phyloP scores from a whole-genome alignment of 2,797 vertebrate genomes.

The Pantherophis vulpinus region DNA sequence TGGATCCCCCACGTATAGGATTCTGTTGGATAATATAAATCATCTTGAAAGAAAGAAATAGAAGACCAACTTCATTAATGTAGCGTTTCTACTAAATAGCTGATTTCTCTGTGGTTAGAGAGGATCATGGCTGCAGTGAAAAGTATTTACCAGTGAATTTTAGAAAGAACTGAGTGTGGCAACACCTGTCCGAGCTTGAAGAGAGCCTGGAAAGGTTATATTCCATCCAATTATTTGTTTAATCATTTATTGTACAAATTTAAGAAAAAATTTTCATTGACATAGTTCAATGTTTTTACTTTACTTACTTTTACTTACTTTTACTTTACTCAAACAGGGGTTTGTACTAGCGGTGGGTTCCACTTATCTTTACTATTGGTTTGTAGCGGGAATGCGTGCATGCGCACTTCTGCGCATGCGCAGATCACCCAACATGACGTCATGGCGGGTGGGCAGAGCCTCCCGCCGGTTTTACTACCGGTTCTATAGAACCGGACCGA shows the following conservation, averaged over 20 bases:
- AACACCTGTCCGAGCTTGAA: background rate
- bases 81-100: background rate
- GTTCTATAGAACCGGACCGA: too few relatives aligned
- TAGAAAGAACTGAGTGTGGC: background rate
- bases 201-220: background rate
- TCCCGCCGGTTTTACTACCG: too few relatives aligned
- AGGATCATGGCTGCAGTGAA: background rate
- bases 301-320: background rate
- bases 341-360: too few relatives aligned
- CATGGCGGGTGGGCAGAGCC: too few relatives aligned
- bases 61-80: background rate
- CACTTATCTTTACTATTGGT: too few relatives aligned
- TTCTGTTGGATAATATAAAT: background rate
- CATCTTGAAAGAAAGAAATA: background rate
- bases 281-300: background rate
- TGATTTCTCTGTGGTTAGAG: background rate
- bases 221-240: background rate
- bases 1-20: background rate
- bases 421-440: too few relatives aligned
- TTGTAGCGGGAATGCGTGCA: too few relatives aligned
- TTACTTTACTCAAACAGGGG: background rate
- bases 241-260: background rate
- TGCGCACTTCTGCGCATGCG: too few relatives aligned
- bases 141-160: background rate
- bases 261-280: background rate